Percentiles rank a stretch among this genome's conserved stretches.
Conservation (phyloP, 2,113 vertebrate species). For the Pipra filicauda region DNA sequence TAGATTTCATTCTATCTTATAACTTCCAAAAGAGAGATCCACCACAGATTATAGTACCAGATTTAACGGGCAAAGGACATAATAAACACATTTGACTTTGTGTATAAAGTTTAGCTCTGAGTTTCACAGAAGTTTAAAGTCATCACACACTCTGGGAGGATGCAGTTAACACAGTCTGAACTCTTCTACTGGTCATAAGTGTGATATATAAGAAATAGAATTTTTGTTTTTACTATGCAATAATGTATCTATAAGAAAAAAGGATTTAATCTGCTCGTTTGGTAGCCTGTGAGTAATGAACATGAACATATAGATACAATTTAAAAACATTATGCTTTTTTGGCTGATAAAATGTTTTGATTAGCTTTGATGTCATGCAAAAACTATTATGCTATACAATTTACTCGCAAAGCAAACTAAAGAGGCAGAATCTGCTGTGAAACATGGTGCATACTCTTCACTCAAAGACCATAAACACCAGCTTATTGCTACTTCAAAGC, state of each 20-base stretch:
- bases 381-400: background rate
- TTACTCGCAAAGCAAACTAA: background rate
- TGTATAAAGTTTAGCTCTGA: background rate
- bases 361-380: background rate
- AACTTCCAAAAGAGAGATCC: background rate
- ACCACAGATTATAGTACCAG: background rate
- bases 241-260: background rate
- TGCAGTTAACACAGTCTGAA: background rate
- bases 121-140: background rate
- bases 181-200: background rate
- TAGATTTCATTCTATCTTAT: background rate
- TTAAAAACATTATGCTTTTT: background rate
- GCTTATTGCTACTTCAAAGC: background rate
- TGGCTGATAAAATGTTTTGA: background rate
- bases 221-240: background rate
- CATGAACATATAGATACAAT: background rate
- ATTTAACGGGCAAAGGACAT: background rate
- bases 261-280: background rate
- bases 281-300: background rate
- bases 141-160: background rate
- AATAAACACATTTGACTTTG: background rate
- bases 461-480: background rate
- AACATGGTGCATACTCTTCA: background rate
- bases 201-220: background rate
- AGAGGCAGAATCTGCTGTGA: background rate